Conservation (phyloP, 2,888 invertebrate species). For the Cecidostiba fungosa region DNA sequence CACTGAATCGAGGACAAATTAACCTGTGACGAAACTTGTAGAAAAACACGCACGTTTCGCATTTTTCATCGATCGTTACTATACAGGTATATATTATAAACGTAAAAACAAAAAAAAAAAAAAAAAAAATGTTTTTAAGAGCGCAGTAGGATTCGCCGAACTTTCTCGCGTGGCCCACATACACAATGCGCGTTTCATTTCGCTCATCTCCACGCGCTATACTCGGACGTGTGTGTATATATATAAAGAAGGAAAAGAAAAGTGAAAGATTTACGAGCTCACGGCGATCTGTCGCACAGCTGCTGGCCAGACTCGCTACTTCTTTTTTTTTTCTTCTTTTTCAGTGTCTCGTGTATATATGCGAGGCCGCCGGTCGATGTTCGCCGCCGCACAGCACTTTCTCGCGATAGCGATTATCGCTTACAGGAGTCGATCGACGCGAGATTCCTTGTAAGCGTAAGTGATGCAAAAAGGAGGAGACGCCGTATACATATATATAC, state of each 20-base stretch:
- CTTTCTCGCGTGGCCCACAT: conserved; percentile 78
- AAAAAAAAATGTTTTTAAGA: neutral
- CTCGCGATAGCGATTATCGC: conserved; percentile 19
- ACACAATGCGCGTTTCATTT: conserved; percentile 69
- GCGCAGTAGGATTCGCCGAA: conserved; percentile 63
- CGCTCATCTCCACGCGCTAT: conserved; percentile 51
- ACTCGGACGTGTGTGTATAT: neutral
- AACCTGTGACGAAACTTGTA: neutral
- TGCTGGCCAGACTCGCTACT: neutral
- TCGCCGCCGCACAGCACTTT: conserved; percentile 21
- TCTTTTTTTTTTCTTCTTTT: conserved; percentile 31
- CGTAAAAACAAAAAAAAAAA: too few species aligned
- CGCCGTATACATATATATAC: too few species aligned
- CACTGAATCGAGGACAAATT: neutral
- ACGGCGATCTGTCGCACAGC: neutral
- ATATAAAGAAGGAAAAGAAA: conserved; percentile 35
- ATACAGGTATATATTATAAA: too few species aligned
- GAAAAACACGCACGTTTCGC: neutral
- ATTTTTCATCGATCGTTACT: neutral
- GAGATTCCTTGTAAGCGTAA: neutral
- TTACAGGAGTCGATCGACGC: neutral
- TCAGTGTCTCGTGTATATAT: neutral
- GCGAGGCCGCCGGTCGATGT: neutral
- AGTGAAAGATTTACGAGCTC: conserved; percentile 58
- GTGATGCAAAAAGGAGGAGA: conserved; percentile 2